These are phyloP conservation scores for Cinclus cinclus DNA, from an alignment of 2,113 vertebrate species.

Conservation along the genomic window DNA sequence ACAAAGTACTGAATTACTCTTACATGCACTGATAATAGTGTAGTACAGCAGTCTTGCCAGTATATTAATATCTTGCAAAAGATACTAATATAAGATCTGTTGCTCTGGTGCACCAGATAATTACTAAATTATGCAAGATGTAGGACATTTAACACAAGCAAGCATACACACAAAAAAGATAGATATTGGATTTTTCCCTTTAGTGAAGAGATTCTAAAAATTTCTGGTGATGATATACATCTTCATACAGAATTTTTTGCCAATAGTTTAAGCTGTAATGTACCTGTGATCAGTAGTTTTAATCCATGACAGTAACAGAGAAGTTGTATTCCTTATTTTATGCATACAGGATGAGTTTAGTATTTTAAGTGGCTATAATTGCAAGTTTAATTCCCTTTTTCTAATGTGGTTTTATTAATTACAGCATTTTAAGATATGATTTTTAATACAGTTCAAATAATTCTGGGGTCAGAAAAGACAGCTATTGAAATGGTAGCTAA, in stretches of 20 bases:
- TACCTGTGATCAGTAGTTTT: neutral
- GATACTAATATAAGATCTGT: neutral
- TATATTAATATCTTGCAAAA: neutral
- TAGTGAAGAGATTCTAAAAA: neutral
- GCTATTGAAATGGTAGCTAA: neutral
- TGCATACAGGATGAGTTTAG: neutral
- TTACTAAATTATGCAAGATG: neutral
- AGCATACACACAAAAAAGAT: neutral
- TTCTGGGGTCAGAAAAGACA: neutral
- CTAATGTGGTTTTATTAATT: neutral
- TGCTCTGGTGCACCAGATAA: neutral
- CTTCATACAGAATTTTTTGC: neutral
- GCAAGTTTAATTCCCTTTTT: neutral
- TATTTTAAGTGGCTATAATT: neutral
- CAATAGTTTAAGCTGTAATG: rapidly evolving
- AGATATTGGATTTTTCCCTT: neutral
- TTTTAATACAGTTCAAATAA: neutral
- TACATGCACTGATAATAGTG: neutral
- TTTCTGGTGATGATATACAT: neutral
- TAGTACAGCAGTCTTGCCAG: neutral
- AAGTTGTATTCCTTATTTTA: neutral
- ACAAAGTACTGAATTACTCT: neutral
- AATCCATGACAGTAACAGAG: neutral
- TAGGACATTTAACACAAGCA: neutral
- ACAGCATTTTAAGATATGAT: neutral